Evolutionary conservation across 2,113 vertebrate species (phyloP), one percentile per base, ranked within the genome.

Genomic region (Mungos mungo): DNA sequence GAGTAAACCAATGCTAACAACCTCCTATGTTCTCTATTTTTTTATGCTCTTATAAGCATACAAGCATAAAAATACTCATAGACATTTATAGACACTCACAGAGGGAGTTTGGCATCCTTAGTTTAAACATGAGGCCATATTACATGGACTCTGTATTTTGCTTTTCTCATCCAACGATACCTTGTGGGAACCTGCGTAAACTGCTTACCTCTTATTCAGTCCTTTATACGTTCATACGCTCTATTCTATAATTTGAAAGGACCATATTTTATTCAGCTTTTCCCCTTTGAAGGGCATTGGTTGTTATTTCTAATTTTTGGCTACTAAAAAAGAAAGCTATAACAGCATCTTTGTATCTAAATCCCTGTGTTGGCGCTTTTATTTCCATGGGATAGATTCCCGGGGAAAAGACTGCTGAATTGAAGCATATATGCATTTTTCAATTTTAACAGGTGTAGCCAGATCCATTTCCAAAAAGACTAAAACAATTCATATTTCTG

Each of bases 361-460:
- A 88, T 94, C 92, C 25, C 77, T 9, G 2, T 29, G 13, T 11
- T 52, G 35, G 33, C 81, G 82, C 45, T 94, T 94, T 96, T 72
- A 91, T 96, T 88, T 95, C 81, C 71, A 27, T 85, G 29, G 45
- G 89, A 77, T 9, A 96, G 50, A 89, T 66, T 96, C 82, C 35
- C 50, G 92, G 33, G 45, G 68, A 89, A 65, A 90, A 85, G 47
- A 71, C 45, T 80, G 41, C 50, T 68, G 38, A 50, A 65, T 81
- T 85, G 29, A 96, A 97, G 63, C 38, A 81, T 76, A 63, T 16
- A 66, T 69, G 25, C 31, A 71, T 91, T 77, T 95, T 90, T 97
- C 19, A 82, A n/a, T 96, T 47, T 93, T 89, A 91, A 93, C 66
- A 92, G 77, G 82, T 54, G 41, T 77, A n/a, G 14, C 77, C 60